Conservation (phyloP, 37 sponge, comb jelly and placozoan species). For the Crambe crambe region DNA sequence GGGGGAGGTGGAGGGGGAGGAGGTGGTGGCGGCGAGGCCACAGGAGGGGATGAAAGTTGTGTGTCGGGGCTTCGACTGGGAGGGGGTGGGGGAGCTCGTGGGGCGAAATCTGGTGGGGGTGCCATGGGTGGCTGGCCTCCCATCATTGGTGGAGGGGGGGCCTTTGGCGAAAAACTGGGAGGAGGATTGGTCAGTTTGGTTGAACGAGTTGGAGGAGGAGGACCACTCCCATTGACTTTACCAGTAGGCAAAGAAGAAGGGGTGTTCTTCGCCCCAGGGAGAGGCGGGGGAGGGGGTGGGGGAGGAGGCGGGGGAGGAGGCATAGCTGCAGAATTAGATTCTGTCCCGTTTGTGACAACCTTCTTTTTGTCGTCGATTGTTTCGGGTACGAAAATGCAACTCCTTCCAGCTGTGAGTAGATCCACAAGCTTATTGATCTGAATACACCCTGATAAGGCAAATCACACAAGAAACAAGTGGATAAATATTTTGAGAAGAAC, state of each 20-base stretch:
- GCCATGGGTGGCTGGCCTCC: not conserved
- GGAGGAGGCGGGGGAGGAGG: conserved; percentile 18
- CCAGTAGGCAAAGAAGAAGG: not conserved
- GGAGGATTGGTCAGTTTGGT: not conserved
- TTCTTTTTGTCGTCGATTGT: too few relatives aligned
- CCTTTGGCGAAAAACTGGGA: not conserved
- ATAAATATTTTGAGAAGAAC: too few relatives aligned
- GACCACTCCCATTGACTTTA: not conserved
- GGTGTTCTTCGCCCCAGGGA: not conserved
- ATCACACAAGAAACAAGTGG: too few relatives aligned
- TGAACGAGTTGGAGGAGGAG: not conserved
- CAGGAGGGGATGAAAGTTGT: not conserved
- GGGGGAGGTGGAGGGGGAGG: not conserved
- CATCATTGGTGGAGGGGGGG: not conserved
- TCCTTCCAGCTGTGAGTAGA: too few relatives aligned
- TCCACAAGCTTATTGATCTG: too few relatives aligned
- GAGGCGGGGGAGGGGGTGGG: conserved; percentile 43
- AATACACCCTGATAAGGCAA: too few relatives aligned
- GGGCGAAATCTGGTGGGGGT: not conserved
- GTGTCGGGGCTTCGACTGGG: not conserved
- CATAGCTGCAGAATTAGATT: not conserved
- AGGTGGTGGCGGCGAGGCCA: not conserved
- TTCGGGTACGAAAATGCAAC: too few relatives aligned
- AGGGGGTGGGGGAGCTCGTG: not conserved
- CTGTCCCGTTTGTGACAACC: too few relatives aligned